Evolutionary conservation across 2,113 vertebrate genomes (phyloP), one percentile per base, ranked within the genome.

Genomic region (Malurus elegans): DNA sequence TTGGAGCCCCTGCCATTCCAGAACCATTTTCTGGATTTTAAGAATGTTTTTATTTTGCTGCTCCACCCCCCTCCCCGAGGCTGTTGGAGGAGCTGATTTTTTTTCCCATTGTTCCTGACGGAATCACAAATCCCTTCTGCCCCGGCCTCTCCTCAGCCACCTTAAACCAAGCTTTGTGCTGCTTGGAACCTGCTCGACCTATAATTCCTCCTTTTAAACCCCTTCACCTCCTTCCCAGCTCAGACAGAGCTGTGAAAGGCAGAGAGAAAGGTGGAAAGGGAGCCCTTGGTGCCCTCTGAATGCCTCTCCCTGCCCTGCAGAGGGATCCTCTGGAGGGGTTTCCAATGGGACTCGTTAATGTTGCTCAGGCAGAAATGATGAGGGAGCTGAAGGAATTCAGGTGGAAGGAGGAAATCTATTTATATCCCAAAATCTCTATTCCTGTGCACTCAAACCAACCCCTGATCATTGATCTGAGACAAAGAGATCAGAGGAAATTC

Each of bases 341-440:
- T 34, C 69, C 50, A 42, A 24, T 9, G 74, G 85, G 88, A 79
- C 29, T 56, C 10, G 0, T 94, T 79, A 50, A 38, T 92, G 73
- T 65, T 91, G 58, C 81, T 94, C 38, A 79, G 64, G 74, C 72
- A 64, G 84, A 92, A 76, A 86, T 38, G 21, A 92, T 24, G 76
- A 47, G 54, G 86, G 67, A 91, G 45, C 75, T 79, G 60, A 60
- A 91, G 79, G 40, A 85, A 58, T 65, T 93, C 72, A 62, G 54
- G 75, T 87, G 57, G 50, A 58, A 90, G 82, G 45, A 92, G 8
- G 75, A 64, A 82, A 79, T 87, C 90, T 94, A 53, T 87, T 94
- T 95, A 92, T 91, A 87, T 62, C 64, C 45, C 5, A 2, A 72
- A 88, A 90, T 94, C 84, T 51, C 54, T 79, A 44, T 79, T 70